phyloP scores from a whole-genome alignment of 64 coral and sea anemone species.

The Montipora capricornis region DNA sequence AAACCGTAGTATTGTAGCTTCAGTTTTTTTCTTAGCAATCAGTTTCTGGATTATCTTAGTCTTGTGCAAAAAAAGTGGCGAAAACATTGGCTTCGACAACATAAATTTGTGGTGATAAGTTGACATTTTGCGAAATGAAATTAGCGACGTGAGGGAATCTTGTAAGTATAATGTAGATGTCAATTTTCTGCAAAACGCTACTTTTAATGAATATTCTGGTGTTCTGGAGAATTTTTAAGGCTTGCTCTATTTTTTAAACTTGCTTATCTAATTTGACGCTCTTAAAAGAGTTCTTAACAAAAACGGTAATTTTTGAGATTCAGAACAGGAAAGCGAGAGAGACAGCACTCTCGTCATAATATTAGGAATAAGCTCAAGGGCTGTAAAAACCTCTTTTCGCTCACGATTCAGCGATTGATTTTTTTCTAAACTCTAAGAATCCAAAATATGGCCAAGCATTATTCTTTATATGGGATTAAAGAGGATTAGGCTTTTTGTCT shows the following conservation, averaged over 20 bases:
- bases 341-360: background rate
- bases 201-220: background rate
- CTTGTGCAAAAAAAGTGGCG: background rate
- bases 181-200: background rate
- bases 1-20: slow-evolving; percentile 4
- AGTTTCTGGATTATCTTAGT: background rate
- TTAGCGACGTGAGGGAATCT: background rate
- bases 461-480: background rate
- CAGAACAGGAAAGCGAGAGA: background rate
- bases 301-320: too few relatives aligned
- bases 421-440: background rate
- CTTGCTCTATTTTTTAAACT: too few relatives aligned
- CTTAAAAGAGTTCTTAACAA: too few relatives aligned
- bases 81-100: background rate
- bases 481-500: background rate
- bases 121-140: background rate
- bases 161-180: too few relatives aligned
- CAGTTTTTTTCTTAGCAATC: background rate
- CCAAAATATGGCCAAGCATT: background rate
- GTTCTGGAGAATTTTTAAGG: too few relatives aligned
- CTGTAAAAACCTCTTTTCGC: background rate
- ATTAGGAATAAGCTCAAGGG: background rate
- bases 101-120: background rate
- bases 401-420: background rate
- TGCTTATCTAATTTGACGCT: too few relatives aligned